Evolutionary conservation across 2,113 vertebrate species (phyloP).

Genomic region (Picathartes gymnocephalus): DNA sequence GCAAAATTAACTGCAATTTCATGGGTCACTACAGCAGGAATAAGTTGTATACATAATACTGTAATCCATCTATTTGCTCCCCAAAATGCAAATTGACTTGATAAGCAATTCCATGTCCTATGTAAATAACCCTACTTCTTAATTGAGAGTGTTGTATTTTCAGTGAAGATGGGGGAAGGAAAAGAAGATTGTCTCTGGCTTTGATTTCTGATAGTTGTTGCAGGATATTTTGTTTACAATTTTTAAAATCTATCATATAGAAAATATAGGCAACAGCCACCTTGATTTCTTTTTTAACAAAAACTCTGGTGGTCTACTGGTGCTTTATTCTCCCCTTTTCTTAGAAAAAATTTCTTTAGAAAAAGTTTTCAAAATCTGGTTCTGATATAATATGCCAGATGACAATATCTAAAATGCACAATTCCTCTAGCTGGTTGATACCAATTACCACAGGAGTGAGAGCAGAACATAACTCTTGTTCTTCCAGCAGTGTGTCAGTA

Average conservation of each 20-base stretch:
- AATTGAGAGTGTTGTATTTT: not conserved
- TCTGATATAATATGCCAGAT: not conserved
- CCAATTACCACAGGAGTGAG: not conserved
- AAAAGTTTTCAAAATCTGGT: not conserved
- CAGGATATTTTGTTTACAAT: not conserved
- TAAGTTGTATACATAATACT: conserved; percentile 31
- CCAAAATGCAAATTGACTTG: conserved; percentile 20
- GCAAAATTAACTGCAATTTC: conserved; percentile 62
- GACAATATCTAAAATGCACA: not conserved
- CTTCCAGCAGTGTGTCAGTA: not conserved
- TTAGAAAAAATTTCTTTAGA: not conserved
- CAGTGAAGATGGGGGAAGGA: not conserved
- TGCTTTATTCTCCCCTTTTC: not conserved
- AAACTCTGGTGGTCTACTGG: not conserved
- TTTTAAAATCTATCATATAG: not conserved
- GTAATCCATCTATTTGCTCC: conserved; percentile 24
- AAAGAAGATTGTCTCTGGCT: not conserved
- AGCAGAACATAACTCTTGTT: not conserved
- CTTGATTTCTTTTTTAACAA: not conserved
- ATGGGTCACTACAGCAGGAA: conserved; percentile 37
- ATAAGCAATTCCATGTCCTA: conserved; percentile 6
- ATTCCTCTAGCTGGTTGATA: not conserved
- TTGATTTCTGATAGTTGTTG: not conserved
- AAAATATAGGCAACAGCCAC: not conserved
- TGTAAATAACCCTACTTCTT: not conserved